Evolutionary conservation across 2,113 vertebrate genomes (phyloP).

Genomic region (Probosciger aterrimus): DNA sequence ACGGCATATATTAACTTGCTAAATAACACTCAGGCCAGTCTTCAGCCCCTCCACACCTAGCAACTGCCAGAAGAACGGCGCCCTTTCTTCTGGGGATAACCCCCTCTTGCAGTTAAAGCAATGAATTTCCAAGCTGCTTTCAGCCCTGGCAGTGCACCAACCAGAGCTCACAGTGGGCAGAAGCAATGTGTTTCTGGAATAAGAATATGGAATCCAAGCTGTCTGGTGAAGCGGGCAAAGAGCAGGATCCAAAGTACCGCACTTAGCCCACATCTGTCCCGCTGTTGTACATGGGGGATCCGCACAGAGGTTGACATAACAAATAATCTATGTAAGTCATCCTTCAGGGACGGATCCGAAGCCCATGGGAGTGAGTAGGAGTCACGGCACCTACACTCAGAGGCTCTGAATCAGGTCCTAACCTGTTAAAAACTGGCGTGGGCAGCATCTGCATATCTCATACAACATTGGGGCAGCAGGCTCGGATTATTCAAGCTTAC

Average conservation of each 20-base stretch:
- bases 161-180: not conserved
- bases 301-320: not conserved
- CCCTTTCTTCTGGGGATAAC: not conserved
- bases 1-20: not conserved
- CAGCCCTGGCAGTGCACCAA: not conserved
- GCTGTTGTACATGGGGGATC: not conserved
- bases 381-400: not conserved
- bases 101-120: not conserved
- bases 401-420: not conserved
- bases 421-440: not conserved
- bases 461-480: not conserved
- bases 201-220: not conserved
- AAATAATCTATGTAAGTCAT: not conserved
- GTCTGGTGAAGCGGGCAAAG: accelerated
- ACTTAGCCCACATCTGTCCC: not conserved
- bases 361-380: not conserved
- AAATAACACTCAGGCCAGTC: not conserved
- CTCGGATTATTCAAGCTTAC: not conserved
- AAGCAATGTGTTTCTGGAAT: not conserved
- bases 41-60: not conserved
- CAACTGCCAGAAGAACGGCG: not conserved
- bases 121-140: not conserved
- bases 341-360: not conserved
- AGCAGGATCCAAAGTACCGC: not conserved
- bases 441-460: not conserved